Evolutionary conservation across 1,140 invertebrate species (phyloP), one percentile per base, ranked within the genome.

Genomic region (Lerema accius): DNA sequence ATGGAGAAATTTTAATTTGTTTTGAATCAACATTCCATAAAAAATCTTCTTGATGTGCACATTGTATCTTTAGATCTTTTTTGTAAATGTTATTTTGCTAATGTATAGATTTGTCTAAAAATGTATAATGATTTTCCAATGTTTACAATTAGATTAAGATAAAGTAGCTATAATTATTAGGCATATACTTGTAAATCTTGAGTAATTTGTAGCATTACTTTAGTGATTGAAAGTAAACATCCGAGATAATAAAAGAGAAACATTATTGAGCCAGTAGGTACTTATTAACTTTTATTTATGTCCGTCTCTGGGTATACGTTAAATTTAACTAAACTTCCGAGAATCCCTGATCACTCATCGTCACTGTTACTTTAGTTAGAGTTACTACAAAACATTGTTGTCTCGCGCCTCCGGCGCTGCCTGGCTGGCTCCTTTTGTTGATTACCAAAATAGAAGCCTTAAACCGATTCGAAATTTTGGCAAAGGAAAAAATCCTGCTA

Each of bases 401-500:
- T 64, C 61, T 67, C 51, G 43, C 59, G 55, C 56, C 49, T 60
- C 63, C 59, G 59, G 66, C 78, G 72, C 67, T 64, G 71, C 60
- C 42, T 49, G 42, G 73, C 70, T 62, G 66, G 43, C n/a, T n/a
- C n/a, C n/a, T n/a, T 37, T 37, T 42, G 48, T 40, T 51, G 51
- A 78, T 75, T 69, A 71, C 62, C 55, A 77, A 82, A 86, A 84
- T 82, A 86, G 76, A 83, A 68, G 69, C 69, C 61, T 51, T 73
- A 80, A 78, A 71, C 65, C 65, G 59, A 77, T 56, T 63, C 48
- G 53, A 80, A 74, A 73, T 71, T 76, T 81, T 73, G 63, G 70
- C 71, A 60, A 68, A 64, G 61, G 53, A 78, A 82, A 88, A 86
- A 78, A 71, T 80, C 77, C 78, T 86, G 82, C 78, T 63, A 84